These are phyloP conservation scores for Drosophila fungiperda DNA, from an alignment of 2,888 invertebrate species.

Conservation along the genomic window DNA sequence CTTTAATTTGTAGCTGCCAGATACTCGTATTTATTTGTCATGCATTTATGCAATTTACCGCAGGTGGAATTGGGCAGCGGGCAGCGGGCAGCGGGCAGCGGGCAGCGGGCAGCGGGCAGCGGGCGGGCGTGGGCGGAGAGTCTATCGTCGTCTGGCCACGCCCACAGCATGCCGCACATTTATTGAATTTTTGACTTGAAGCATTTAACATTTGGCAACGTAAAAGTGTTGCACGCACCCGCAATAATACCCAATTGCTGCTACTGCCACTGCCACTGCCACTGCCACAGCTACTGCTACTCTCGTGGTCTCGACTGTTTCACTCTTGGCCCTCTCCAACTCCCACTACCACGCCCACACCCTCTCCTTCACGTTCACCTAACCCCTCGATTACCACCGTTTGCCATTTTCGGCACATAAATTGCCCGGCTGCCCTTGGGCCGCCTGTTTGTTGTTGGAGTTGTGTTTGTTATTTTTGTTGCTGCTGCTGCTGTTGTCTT, in stretches of 20 bases:
- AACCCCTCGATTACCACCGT: slow-evolving; percentile 20
- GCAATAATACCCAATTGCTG: slow-evolving; percentile 33
- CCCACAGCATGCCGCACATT: slow-evolving; percentile 60
- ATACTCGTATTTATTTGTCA: slow-evolving; percentile 66
- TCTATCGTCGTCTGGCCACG: slow-evolving; percentile 47
- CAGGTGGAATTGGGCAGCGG: slow-evolving; percentile 2
- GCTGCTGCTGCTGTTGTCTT: slow-evolving; percentile 57
- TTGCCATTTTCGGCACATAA: slow-evolving; percentile 74
- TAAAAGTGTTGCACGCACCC: slow-evolving; percentile 64
- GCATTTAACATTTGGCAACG: slow-evolving; percentile 73
- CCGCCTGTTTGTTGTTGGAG: slow-evolving; percentile 42
- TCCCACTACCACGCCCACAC: not conserved
- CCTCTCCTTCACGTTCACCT: not conserved
- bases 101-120: not conserved
- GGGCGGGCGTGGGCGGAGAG: not conserved
- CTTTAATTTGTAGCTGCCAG: slow-evolving; percentile 38
- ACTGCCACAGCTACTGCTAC: not conserved
- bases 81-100: too few species aligned
- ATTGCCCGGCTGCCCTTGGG: slow-evolving; percentile 59
- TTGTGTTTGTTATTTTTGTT: slow-evolving; percentile 36
- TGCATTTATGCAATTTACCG: slow-evolving; percentile 70
- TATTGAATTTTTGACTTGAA: slow-evolving; percentile 78
- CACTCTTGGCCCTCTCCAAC: slow-evolving; percentile 10
- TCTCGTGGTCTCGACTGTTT: slow-evolving; percentile 6
- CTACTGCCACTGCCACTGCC: not conserved